These are phyloP conservation scores for Stichodactyla mertensii DNA, from an alignment of 64 coral and sea anemone species.

Conservation along the genomic window DNA sequence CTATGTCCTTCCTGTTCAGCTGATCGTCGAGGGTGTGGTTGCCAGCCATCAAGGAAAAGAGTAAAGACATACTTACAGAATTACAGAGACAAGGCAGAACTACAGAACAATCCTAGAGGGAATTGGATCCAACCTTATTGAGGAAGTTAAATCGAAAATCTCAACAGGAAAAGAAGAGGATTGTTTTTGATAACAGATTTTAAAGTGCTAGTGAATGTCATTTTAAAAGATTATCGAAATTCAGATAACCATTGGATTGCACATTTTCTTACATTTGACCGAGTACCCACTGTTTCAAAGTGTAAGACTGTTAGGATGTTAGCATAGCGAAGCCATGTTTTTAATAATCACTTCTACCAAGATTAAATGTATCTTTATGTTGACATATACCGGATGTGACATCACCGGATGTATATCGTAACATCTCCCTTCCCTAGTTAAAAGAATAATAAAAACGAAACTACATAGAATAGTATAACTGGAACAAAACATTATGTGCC, in stretches of 20 bases:
- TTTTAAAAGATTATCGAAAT: constrained; percentile 44
- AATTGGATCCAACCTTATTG: constrained; percentile 14
- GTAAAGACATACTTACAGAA: constrained; percentile 13
- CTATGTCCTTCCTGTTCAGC: too few species aligned
- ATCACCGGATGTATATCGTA: too few species aligned
- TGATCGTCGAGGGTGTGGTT: too few species aligned
- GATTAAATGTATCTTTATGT: too few species aligned
- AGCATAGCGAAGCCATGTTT: too few species aligned
- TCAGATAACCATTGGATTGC: constrained; percentile 65
- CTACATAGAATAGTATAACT: too few species aligned
- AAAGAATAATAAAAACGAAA: too few species aligned
- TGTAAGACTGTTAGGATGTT: too few species aligned
- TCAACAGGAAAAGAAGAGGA: constrained; percentile 4
- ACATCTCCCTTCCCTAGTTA: too few species aligned
- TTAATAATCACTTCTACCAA: too few species aligned
- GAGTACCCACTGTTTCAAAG: constrained; percentile 3
- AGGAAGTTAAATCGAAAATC: neutral
- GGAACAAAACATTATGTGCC: too few species aligned
- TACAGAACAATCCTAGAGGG: constrained; percentile 41
- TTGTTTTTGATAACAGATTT: constrained; percentile 61
- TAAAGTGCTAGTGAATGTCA: constrained; percentile 47
- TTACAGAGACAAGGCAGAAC: constrained; percentile 49
- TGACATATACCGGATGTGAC: too few species aligned
- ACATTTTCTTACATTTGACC: constrained; percentile 53
- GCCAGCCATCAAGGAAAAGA: neutral